These are phyloP conservation scores for Drosophila kepulauana DNA, from an alignment of 1,140 invertebrate genomes.

Conservation along the genomic window DNA sequence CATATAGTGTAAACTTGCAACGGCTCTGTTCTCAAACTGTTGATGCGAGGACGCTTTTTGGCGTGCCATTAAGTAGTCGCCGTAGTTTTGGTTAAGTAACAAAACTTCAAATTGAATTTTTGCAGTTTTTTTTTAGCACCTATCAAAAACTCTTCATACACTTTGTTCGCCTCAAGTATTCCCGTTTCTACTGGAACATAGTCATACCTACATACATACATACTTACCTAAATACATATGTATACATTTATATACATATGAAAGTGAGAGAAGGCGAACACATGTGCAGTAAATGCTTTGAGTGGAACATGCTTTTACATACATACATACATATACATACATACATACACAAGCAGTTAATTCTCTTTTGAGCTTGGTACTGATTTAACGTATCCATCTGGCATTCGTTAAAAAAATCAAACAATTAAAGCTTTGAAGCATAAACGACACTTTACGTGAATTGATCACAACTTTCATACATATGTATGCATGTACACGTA, in stretches of 20 bases:
- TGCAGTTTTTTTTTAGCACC: conserved; percentile 80
- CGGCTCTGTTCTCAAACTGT: conserved; percentile 15
- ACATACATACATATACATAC: too few relatives aligned
- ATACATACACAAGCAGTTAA: conserved; percentile 18
- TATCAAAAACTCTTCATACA: conserved; percentile 65
- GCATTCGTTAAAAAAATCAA: conserved; percentile 20
- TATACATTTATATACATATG: neutral
- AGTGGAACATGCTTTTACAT: conserved; percentile 18
- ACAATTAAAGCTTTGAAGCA: conserved; percentile 21
- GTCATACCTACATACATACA: too few relatives aligned
- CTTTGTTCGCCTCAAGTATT: conserved; percentile 42
- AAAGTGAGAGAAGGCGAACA: neutral
- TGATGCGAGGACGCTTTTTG: conserved; percentile 41
- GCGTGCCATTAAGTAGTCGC: conserved; percentile 78
- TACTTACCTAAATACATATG: too few relatives aligned
- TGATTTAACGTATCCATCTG: conserved; percentile 7
- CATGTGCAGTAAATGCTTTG: neutral
- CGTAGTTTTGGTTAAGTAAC: conserved; percentile 80
- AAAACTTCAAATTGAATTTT: conserved; percentile 83
- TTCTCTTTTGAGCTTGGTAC: conserved; percentile 32
- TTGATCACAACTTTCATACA: conserved; percentile 14
- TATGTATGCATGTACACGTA: neutral
- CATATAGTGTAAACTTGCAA: neutral
- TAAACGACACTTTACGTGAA: conserved; percentile 2
- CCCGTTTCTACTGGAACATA: conserved; percentile 5